Evolutionary conservation across 2,797 vertebrate genomes (phyloP).

Genomic region (Nyctalus aviator): DNA sequence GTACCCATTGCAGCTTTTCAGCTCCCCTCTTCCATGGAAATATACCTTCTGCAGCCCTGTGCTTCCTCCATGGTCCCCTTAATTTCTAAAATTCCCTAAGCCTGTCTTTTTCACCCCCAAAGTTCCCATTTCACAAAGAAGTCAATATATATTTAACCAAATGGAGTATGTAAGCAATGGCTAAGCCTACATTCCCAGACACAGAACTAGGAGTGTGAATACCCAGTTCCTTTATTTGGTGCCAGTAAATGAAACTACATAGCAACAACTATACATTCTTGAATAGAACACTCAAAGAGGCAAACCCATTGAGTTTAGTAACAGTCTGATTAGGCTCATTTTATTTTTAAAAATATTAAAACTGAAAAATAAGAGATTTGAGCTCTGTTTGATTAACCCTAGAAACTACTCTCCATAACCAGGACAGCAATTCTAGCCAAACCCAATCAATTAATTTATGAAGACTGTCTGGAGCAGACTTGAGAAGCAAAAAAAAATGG

Average conservation of each 20-base stretch:
- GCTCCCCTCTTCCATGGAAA: too few relatives aligned
- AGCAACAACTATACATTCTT: neutral
- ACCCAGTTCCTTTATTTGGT: neutral
- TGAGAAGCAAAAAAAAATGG: neutral
- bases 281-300: neutral
- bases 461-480: neutral
- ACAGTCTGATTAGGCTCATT: neutral
- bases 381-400: neutral
- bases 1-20: too few relatives aligned
- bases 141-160: neutral
- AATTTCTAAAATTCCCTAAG: too few relatives aligned
- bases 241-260: neutral
- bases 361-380: neutral
- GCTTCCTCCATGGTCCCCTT: too few relatives aligned
- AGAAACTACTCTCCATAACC: neutral
- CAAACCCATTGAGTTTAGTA: neutral
- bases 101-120: too few relatives aligned
- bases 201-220: neutral
- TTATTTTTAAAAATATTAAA: slow-evolving; percentile 5
- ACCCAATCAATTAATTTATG: slow-evolving; percentile 13
- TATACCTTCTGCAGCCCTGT: too few relatives aligned
- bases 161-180: neutral
- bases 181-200: neutral
- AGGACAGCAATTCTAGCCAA: neutral
- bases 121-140: neutral